Percentiles rank a stretch among this genome's conserved stretches.
These are phyloP conservation scores for Drosophila pseudotakahashii DNA, from an alignment of 2,888 invertebrate species.

Conservation along the genomic window DNA sequence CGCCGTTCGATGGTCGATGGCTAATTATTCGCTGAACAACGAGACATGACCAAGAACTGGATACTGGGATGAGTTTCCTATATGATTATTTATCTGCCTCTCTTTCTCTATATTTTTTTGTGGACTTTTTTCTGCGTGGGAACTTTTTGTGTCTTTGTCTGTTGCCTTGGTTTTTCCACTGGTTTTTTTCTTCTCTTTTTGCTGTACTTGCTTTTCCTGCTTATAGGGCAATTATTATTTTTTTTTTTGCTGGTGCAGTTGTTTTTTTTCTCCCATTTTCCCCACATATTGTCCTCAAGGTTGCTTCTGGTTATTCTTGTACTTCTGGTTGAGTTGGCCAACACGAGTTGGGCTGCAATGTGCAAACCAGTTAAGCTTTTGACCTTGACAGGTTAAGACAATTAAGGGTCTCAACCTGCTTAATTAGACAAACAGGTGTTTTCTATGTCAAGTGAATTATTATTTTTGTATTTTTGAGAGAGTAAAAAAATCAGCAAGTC, in stretches of 20 bases:
- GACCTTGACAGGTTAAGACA: conserved; percentile 28
- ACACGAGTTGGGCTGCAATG: conserved; percentile 14
- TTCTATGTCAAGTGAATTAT: conserved; percentile 6
- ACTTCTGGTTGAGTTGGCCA: conserved; percentile 40
- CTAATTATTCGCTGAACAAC: conserved; percentile 33
- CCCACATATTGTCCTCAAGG: conserved; percentile 26
- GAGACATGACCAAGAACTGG: conserved; percentile 39
- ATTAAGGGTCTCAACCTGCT: conserved; percentile 12
- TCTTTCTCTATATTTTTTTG: conserved; percentile 6
- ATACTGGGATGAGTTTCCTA: conserved; percentile 40
- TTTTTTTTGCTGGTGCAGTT: conserved; percentile 26
- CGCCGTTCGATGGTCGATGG: conserved; percentile 26
- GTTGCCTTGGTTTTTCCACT: conserved; percentile 22
- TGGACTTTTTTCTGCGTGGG: conserved; percentile 28
- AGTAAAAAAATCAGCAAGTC: background rate
- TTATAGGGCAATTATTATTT: conserved; percentile 39
- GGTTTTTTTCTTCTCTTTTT: conserved; percentile 8
- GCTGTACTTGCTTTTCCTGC: conserved; percentile 40
- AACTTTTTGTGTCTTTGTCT: conserved; percentile 34
- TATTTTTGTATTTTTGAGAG: background rate
- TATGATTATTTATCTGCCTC: conserved; percentile 28
- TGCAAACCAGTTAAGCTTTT: conserved; percentile 30
- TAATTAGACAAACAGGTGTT: conserved; percentile 15
- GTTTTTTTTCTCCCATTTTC: background rate
- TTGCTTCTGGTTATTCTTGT: conserved; percentile 42